A percentile compares a stretch with the other conserved stretches of the same genome.
These are phyloP conservation scores for Luehdorfia chinensis DNA, from an alignment of 1,140 invertebrate genomes.

Conservation along the genomic window DNA sequence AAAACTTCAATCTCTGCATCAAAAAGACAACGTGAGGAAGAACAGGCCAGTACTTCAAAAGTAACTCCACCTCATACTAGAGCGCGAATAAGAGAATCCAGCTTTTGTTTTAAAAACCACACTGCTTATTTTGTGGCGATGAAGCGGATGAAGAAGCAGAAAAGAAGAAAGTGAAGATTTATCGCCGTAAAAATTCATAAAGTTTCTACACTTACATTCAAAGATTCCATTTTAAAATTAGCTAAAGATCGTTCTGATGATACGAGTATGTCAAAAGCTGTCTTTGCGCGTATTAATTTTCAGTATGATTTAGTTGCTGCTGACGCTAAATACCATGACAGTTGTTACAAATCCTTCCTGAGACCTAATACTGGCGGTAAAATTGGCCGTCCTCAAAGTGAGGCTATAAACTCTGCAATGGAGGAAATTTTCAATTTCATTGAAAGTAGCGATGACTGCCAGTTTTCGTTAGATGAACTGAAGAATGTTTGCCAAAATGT, in stretches of 20 bases:
- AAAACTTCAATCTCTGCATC: conserved; percentile 22
- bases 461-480: conserved; percentile 26
- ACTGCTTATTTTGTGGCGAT: conserved; percentile 43
- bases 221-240: conserved; percentile 19
- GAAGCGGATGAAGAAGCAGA: conserved; percentile 29
- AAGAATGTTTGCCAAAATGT: conserved; percentile 23
- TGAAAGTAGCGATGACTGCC: conserved; percentile 36
- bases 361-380: conserved; percentile 33
- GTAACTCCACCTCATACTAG: conserved; percentile 34
- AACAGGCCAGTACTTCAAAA: conserved; percentile 33
- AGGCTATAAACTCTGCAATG: conserved; percentile 24
- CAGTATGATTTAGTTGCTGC: conserved; percentile 51
- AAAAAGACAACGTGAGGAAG: conserved; percentile 32
- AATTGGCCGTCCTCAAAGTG: conserved; percentile 44
- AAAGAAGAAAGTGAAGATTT: conserved; percentile 20
- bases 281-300: conserved; percentile 32
- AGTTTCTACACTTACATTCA: conserved; percentile 33
- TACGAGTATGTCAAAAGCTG: conserved; percentile 37
- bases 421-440: conserved; percentile 29
- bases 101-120: conserved; percentile 42
- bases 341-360: conserved; percentile 37
- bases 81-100: conserved; percentile 33
- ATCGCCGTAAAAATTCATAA: conserved; percentile 32
- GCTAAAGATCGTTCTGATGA: conserved; percentile 38
- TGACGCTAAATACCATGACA: conserved; percentile 42